Conservation (phyloP, 2,113 vertebrate genomes). For the Alectura lathami region DNA sequence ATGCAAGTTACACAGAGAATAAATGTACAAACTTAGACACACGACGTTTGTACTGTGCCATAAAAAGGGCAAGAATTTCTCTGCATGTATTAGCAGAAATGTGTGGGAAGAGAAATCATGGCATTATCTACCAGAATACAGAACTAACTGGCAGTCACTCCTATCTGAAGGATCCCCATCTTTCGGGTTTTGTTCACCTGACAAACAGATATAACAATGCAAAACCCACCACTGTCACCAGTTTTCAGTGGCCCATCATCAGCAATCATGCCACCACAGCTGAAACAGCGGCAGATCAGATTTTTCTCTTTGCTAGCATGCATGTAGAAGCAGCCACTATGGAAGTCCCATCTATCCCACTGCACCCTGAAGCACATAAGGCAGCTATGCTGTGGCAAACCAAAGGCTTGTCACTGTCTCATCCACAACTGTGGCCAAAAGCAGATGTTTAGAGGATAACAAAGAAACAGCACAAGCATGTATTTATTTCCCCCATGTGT, state of each 20-base stretch:
- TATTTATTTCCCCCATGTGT: not conserved
- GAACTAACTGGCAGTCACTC: not conserved
- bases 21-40: not conserved
- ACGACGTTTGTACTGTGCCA: not conserved
- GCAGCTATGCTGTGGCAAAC: not conserved
- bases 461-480: not conserved
- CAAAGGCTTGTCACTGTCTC: not conserved
- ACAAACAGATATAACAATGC: not conserved
- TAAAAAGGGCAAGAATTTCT: not conserved
- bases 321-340: not conserved
- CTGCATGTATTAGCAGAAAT: not conserved
- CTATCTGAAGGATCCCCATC: not conserved
- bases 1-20: not conserved
- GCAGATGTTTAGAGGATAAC: not conserved
- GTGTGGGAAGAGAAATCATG: not conserved
- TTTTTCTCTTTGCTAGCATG: not conserved
- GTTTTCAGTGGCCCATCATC: not conserved
- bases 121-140: not conserved
- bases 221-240: not conserved
- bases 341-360: not conserved
- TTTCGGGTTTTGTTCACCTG: not conserved
- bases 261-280: not conserved
- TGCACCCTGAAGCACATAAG: not conserved
- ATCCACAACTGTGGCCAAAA: not conserved
- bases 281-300: not conserved